A percentile compares a stretch with the other conserved stretches of the same genome.
Evolutionary conservation across 2,888 invertebrate species (phyloP).

Genomic region (Lasioglossum zephyrum): DNA sequence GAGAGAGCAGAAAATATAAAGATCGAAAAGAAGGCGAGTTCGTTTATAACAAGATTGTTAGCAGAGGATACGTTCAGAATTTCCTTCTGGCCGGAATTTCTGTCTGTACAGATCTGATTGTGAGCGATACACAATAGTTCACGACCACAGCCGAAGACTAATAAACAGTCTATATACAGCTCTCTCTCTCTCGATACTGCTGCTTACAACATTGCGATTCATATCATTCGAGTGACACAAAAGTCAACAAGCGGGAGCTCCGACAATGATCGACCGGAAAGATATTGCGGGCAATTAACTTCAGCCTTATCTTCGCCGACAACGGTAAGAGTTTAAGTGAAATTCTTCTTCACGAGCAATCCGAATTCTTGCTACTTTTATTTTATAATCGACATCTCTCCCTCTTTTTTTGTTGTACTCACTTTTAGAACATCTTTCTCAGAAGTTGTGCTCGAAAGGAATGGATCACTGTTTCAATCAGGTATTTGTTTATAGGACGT

Average conservation of each 20-base stretch:
- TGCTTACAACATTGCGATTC: conserved; percentile 45
- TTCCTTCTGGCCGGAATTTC: background rate
- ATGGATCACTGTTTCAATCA: background rate
- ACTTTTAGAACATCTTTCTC: background rate
- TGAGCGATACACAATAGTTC: conserved; percentile 17
- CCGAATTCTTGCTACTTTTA: conserved; percentile 24
- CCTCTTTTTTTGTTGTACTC: background rate
- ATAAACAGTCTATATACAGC: conserved; percentile 49
- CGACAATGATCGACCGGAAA: conserved; percentile 44
- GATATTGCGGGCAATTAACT: conserved; percentile 49
- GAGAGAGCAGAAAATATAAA: background rate
- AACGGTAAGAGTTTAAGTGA: background rate
- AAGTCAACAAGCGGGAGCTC: conserved; percentile 38
- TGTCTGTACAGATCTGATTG: conserved; percentile 13
- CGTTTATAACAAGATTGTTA: conserved; percentile 4
- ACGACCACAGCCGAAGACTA: conserved; percentile 31
- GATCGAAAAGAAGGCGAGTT: background rate
- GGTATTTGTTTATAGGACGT: background rate
- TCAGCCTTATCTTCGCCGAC: conserved; percentile 12
- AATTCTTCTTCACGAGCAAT: background rate
- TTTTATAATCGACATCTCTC: conserved; percentile 3
- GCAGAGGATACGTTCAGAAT: conserved; percentile 14
- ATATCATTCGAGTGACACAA: conserved; percentile 43
- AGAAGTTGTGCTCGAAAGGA: background rate
- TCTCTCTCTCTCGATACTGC: conserved; percentile 4